These are phyloP conservation scores for Manis pentadactyla DNA, from an alignment of 2,797 vertebrate species.

Conservation along the genomic window DNA sequence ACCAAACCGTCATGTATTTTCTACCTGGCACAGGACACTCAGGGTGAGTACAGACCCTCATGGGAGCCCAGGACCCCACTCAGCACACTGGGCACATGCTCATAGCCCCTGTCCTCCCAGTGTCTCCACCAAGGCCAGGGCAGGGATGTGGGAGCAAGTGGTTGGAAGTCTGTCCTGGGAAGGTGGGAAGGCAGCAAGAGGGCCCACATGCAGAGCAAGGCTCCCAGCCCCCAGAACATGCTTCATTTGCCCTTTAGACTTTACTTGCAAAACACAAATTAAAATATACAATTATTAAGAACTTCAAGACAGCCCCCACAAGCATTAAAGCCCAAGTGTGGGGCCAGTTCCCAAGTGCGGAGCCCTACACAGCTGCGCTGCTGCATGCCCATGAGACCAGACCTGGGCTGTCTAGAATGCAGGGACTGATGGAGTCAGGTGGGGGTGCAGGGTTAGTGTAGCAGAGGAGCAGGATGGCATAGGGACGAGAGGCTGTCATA, in stretches of 20 bases:
- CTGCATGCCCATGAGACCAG: not conserved
- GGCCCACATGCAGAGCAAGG: not conserved
- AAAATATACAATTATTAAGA: not conserved
- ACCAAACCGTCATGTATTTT: no score
- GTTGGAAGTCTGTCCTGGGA: not conserved
- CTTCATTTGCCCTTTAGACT: not conserved
- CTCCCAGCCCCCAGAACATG: not conserved
- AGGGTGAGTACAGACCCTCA: not conserved
- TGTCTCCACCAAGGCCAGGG: no score
- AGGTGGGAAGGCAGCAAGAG: not conserved
- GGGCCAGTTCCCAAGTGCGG: not conserved
- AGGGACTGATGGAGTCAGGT: not conserved
- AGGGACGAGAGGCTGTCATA: not conserved
- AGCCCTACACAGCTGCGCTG: no score
- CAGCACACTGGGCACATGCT: not conserved
- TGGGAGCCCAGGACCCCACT: not conserved
- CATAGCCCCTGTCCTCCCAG: not conserved
- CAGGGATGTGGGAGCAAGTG: not conserved
- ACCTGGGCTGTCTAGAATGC: not conserved
- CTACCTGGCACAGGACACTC: not conserved
- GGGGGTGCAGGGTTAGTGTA: not conserved
- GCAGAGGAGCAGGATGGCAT: not conserved
- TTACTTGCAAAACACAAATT: not conserved
- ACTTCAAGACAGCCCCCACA: not conserved
- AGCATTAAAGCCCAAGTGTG: not conserved